Evolutionary conservation across 2,888 invertebrate species (phyloP).

Genomic region (Gryllus longicercus): DNA sequence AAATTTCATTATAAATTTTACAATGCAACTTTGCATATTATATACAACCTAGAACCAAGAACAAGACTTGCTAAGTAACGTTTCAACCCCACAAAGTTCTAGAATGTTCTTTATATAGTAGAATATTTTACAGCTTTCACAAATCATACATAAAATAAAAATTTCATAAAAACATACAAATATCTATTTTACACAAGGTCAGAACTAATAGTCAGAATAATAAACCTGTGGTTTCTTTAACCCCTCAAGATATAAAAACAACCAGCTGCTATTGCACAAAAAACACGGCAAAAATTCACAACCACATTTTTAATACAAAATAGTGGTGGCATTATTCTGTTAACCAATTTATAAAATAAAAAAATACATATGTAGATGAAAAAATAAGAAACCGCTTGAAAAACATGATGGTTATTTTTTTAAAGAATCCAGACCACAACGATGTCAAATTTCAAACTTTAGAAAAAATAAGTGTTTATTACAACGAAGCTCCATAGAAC

Average conservation of each 20-base stretch:
- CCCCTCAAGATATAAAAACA: background rate
- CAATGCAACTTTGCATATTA: background rate
- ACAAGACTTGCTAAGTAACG: background rate
- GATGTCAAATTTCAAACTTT: too few species aligned
- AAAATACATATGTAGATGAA: too few species aligned
- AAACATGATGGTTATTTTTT: background rate
- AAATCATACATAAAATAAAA: conserved; percentile 6
- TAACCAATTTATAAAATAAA: too few species aligned
- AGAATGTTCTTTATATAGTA: background rate
- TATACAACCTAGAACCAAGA: background rate
- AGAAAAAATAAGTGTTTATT: too few species aligned
- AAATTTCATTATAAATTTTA: conserved; percentile 1
- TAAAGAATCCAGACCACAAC: background rate
- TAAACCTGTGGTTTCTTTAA: background rate
- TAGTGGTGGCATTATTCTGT: background rate
- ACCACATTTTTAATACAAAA: background rate
- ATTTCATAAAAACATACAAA: background rate
- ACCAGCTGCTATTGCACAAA: background rate
- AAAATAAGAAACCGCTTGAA: background rate
- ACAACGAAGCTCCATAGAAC: too few species aligned
- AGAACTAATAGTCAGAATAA: background rate
- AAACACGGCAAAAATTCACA: background rate
- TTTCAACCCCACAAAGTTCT: background rate
- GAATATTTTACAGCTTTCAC: background rate
- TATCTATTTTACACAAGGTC: background rate